A percentile compares a stretch with the other conserved stretches of the same genome.
Conservation (phyloP, 2,888 invertebrate species). For the Eristalinus sepulchralis region DNA sequence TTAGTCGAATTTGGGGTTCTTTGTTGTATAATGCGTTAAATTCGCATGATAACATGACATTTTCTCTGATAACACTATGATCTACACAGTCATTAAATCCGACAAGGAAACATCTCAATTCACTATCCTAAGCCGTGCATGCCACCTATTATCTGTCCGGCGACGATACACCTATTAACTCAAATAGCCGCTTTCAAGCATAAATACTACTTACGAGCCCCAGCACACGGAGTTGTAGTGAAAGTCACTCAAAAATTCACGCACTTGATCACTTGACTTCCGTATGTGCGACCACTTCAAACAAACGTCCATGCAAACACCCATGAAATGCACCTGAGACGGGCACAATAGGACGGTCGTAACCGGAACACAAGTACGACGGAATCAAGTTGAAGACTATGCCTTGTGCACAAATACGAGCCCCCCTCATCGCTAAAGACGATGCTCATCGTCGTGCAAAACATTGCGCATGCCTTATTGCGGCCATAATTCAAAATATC, state of each 20-base stretch:
- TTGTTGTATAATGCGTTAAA: too few relatives aligned
- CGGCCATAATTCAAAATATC: conserved; percentile 48
- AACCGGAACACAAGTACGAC: not conserved
- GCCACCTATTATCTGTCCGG: not conserved
- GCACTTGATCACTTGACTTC: conserved; percentile 47
- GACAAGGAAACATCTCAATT: not conserved
- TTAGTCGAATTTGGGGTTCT: too few relatives aligned
- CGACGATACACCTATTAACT: not conserved
- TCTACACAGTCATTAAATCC: not conserved
- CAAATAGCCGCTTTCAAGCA: not conserved
- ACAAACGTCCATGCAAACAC: conserved; percentile 27
- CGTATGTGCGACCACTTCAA: conserved; percentile 22
- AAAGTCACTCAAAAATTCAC: conserved; percentile 29
- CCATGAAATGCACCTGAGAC: conserved; percentile 57
- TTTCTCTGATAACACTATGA: not conserved
- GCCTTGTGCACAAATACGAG: conserved; percentile 14
- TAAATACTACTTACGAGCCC: not conserved
- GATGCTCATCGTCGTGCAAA: conserved; percentile 31
- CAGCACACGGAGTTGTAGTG: not conserved
- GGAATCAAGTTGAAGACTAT: conserved; percentile 8
- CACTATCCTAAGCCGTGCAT: conserved; percentile 10
- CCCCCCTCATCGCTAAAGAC: conserved; percentile 21
- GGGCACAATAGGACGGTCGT: conserved; percentile 10
- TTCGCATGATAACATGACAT: not conserved
- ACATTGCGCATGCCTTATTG: conserved; percentile 38